phyloP scores from a whole-genome alignment of 2,113 vertebrate species.

The Hiodon tergisus region DNA sequence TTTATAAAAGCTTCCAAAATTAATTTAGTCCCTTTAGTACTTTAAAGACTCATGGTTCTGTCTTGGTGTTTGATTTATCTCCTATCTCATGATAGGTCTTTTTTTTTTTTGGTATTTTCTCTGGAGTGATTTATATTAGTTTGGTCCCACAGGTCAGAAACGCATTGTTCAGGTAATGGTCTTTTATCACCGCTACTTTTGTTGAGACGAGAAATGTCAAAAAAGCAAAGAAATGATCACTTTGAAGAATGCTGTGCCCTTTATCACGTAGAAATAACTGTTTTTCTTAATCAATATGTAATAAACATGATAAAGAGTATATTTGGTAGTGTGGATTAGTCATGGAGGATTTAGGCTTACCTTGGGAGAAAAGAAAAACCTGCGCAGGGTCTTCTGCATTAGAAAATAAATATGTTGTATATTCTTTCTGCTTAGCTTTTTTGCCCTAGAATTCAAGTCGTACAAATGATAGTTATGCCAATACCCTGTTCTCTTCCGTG shows the following conservation, averaged over 20 bases:
- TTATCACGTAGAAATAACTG: too few species aligned
- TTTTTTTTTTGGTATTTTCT: conserved; percentile 22
- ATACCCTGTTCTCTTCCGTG: too few species aligned
- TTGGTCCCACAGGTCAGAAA: conserved; percentile 8
- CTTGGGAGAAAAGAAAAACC: too few species aligned
- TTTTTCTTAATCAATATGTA: too few species aligned
- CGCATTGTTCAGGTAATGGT: conserved; percentile 5
- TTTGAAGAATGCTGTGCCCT: not conserved
- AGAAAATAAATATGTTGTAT: too few species aligned
- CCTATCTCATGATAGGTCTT: conserved; percentile 23
- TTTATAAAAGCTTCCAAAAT: not conserved
- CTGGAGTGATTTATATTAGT: not conserved
- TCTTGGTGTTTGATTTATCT: conserved; percentile 29
- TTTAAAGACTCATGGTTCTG: conserved; percentile 29
- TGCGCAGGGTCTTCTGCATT: too few species aligned
- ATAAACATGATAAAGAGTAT: too few species aligned
- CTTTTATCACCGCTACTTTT: not conserved
- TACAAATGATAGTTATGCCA: too few species aligned
- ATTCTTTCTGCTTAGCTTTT: too few species aligned
- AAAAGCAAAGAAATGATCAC: conserved; percentile 21
- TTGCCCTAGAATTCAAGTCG: too few species aligned
- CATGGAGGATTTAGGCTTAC: too few species aligned
- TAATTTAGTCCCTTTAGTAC: conserved; percentile 21
- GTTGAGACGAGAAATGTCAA: conserved; percentile 32
- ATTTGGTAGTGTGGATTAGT: too few species aligned